Conservation (phyloP, 2,888 invertebrate genomes). For the Apomyelois bistriatella region DNA sequence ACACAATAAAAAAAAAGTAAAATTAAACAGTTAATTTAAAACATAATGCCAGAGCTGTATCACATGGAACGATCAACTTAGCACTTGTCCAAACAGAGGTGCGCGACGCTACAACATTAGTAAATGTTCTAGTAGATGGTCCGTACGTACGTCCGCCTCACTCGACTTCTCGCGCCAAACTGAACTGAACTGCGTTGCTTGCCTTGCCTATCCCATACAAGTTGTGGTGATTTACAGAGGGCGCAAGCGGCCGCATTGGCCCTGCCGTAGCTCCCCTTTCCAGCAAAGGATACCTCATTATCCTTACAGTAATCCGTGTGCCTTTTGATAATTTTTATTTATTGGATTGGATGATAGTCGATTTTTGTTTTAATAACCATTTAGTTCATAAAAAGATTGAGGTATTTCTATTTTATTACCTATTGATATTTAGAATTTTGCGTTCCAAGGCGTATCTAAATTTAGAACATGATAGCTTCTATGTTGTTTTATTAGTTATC, state of each 20-base stretch:
- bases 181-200: slow-evolving; percentile 39
- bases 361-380: slow-evolving; percentile 41
- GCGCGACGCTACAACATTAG: slow-evolving; percentile 54
- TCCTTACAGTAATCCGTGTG: slow-evolving; percentile 74
- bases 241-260: slow-evolving; percentile 54
- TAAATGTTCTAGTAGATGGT: slow-evolving; percentile 32
- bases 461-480: too few species aligned
- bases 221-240: slow-evolving; percentile 63
- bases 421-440: too few species aligned
- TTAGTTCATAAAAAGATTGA: not conserved
- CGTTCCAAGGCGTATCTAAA: too few species aligned
- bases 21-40: slow-evolving; percentile 68
- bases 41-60: slow-evolving; percentile 74
- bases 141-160: slow-evolving; percentile 37
- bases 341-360: slow-evolving; percentile 53
- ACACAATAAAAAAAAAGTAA: slow-evolving; percentile 62
- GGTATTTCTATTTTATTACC: not conserved
- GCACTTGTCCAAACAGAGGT: slow-evolving; percentile 74
- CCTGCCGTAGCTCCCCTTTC: slow-evolving; percentile 56
- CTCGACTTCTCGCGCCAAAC: slow-evolving; percentile 72
- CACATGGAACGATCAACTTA: slow-evolving; percentile 78
- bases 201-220: slow-evolving; percentile 48
- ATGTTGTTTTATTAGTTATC: too few species aligned
- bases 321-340: slow-evolving; percentile 73
- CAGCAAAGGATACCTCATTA: slow-evolving; percentile 75